A percentile compares a stretch with the other conserved stretches of the same genome.
Evolutionary conservation across 2,888 invertebrate genomes (phyloP).

Genomic region (Phaonia tiefii): DNA sequence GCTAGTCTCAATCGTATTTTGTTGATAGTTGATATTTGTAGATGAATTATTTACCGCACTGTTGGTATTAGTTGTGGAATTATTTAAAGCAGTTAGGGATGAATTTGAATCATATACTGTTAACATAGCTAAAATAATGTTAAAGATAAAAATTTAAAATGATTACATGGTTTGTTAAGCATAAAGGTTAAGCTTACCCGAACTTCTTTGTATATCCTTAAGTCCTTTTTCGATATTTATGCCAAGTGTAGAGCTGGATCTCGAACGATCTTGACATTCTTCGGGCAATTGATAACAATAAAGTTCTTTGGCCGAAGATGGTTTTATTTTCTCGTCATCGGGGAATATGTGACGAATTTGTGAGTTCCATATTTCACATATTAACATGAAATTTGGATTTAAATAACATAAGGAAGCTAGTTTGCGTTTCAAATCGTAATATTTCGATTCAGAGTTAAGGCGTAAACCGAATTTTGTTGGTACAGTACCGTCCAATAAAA

Average conservation of each 20-base stretch:
- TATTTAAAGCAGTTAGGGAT: conserved; percentile 73
- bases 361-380: conserved; percentile 88
- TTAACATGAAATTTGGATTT: conserved; percentile 83
- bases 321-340: conserved; percentile 82
- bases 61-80: conserved; percentile 18
- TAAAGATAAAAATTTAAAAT: conserved; percentile 2
- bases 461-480: conserved; percentile 93
- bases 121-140: conserved; percentile 69
- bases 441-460: conserved; percentile 91
- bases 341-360: conserved; percentile 84
- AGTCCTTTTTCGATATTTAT: conserved; percentile 80
- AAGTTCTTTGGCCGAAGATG: conserved; percentile 82
- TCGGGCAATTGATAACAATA: conserved; percentile 87
- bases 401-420: conserved; percentile 85
- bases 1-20: conserved; percentile 34
- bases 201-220: conserved; percentile 80
- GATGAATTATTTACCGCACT: conserved; percentile 24
- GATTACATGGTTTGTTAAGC: background rate
- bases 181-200: conserved; percentile 72
- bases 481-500: conserved; percentile 89
- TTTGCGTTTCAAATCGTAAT: conserved; percentile 87
- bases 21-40: conserved; percentile 48
- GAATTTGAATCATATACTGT: conserved; percentile 73
- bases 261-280: conserved; percentile 75
- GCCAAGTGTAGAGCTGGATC: conserved; percentile 77